Evolutionary conservation across 2,797 vertebrate species (phyloP).

Genomic region (Myiotriccus ornatus): DNA sequence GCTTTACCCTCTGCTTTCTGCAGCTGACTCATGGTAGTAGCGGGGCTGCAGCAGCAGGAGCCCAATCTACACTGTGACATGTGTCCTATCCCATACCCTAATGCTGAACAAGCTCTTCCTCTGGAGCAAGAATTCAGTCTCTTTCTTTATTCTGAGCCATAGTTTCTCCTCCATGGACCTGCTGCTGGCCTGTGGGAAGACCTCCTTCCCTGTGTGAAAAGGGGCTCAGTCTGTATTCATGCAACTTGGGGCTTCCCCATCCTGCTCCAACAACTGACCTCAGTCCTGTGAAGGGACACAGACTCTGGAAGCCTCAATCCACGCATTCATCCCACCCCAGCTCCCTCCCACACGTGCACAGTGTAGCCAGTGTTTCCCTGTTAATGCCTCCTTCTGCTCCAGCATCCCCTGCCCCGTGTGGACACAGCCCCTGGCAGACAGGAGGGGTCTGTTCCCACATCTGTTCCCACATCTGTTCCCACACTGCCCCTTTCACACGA

Average conservation of each 20-base stretch:
- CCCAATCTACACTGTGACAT: neutral
- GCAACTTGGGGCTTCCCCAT: neutral
- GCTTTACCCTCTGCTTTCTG: neutral
- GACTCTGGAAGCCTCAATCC: neutral
- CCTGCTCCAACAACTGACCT: neutral
- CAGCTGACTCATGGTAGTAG: neutral
- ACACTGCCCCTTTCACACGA: neutral
- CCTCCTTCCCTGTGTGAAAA: neutral
- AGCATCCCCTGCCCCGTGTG: neutral
- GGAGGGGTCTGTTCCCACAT: neutral
- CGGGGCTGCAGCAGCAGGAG: neutral
- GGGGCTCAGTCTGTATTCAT: neutral
- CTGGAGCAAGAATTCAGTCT: neutral
- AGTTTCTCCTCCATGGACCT: accelerated
- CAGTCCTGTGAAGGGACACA: conserved; percentile 4
- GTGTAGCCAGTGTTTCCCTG: neutral
- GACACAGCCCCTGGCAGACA: neutral
- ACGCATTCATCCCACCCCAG: neutral
- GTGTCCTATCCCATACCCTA: neutral
- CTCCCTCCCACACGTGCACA: neutral
- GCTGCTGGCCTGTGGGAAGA: neutral
- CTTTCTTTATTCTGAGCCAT: neutral
- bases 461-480: neutral
- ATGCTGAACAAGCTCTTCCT: neutral
- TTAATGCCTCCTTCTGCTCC: neutral